Percentiles rank a stretch among this genome's conserved stretches.
phyloP scores from a whole-genome alignment of 2,797 vertebrate genomes.

The Danio jaintianensis region DNA sequence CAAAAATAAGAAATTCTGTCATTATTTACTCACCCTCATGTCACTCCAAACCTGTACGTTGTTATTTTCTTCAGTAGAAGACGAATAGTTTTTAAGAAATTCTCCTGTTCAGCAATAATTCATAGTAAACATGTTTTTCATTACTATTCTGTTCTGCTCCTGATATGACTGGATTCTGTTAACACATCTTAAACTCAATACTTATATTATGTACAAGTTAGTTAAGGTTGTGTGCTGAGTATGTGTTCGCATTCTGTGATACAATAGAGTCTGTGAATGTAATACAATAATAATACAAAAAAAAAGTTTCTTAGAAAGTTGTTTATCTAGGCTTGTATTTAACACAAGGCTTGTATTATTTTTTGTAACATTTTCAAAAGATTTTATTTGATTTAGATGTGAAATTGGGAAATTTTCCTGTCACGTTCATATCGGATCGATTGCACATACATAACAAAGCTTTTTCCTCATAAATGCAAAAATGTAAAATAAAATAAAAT shows the following conservation, averaged over 20 bases:
- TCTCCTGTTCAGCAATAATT: not conserved
- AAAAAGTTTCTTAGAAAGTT: no score
- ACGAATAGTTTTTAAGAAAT: not conserved
- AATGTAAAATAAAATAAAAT: no score
- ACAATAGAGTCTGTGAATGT: not conserved
- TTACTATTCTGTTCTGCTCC: not conserved
- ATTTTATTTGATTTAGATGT: no score
- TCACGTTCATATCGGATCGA: no score
- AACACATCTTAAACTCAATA: not conserved
- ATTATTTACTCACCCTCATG: constrained; percentile 1
- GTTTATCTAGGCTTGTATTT: no score
- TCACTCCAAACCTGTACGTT: not conserved
- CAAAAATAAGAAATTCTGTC: constrained; percentile 5
- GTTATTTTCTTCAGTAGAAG: not conserved
- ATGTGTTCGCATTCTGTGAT: not conserved
- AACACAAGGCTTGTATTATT: no score
- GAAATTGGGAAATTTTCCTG: no score
- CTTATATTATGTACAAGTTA: not conserved
- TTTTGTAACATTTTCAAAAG: no score
- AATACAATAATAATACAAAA: not conserved
- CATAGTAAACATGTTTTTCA: not conserved
- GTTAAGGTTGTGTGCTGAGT: not conserved
- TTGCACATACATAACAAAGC: no score
- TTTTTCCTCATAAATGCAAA: no score
- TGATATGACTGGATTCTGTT: not conserved